These are phyloP conservation scores for Griposia aprilina DNA, from an alignment of 2,888 invertebrate species.

Conservation along the genomic window DNA sequence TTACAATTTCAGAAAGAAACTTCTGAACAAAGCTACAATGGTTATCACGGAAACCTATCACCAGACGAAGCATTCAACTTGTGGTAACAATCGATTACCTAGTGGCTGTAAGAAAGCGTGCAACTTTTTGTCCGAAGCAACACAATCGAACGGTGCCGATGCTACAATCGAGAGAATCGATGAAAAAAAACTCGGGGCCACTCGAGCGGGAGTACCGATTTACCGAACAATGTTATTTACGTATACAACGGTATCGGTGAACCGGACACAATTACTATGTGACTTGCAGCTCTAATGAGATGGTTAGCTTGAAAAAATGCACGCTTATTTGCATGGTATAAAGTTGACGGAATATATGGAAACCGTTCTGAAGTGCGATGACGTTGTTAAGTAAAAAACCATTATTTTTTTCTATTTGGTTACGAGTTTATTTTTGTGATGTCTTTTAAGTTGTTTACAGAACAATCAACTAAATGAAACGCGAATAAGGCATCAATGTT, in stretches of 20 bases:
- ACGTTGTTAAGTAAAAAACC: too few species aligned
- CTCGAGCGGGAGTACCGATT: slow-evolving; percentile 44
- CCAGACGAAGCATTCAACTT: slow-evolving; percentile 49
- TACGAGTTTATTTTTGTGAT: not conserved
- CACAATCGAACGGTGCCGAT: slow-evolving; percentile 52
- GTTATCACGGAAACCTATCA: slow-evolving; percentile 50
- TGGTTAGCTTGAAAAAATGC: slow-evolving; percentile 51
- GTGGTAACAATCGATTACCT: slow-evolving; percentile 62
- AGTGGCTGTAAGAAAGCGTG: slow-evolving; percentile 59
- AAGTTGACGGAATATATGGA: slow-evolving; percentile 39
- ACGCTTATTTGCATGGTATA: slow-evolving; percentile 50
- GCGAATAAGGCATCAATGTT: not conserved
- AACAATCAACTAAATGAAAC: not conserved
- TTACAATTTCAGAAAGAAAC: slow-evolving; percentile 31
- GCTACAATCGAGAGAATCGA: slow-evolving; percentile 50
- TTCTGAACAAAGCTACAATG: slow-evolving; percentile 34
- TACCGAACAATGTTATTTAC: slow-evolving; percentile 67
- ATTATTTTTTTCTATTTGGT: too few species aligned
- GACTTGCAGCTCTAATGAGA: slow-evolving; percentile 68
- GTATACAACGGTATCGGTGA: slow-evolving; percentile 70
- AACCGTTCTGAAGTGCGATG: not conserved
- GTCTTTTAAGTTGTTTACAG: not conserved
- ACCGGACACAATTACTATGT: slow-evolving; percentile 73
- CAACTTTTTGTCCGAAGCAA: slow-evolving; percentile 57
- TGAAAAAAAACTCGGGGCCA: slow-evolving; percentile 38